A percentile compares a stretch with the other conserved stretches of the same genome.
These are phyloP conservation scores for Agrilus planipennis DNA, from an alignment of 1,140 invertebrate genomes.

Conservation along the genomic window DNA sequence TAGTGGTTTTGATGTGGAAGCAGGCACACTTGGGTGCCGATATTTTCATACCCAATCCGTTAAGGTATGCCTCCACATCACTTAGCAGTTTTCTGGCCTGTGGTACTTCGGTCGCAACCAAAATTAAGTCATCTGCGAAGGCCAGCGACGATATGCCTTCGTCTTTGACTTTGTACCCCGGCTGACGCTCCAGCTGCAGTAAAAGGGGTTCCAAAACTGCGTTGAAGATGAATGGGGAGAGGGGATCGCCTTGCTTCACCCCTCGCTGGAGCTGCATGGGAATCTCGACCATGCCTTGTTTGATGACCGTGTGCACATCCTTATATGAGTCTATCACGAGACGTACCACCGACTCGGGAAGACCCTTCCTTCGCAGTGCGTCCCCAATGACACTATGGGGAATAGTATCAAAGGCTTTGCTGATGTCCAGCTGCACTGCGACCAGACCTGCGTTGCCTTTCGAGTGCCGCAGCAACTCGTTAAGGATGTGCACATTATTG, in stretches of 20 bases:
- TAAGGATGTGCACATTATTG: slow-evolving; percentile 12
- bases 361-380: slow-evolving; percentile 7
- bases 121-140: slow-evolving; percentile 13
- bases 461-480: slow-evolving; percentile 9
- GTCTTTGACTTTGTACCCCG: slow-evolving; percentile 6
- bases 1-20: slow-evolving; percentile 12
- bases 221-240: slow-evolving; percentile 8
- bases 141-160: slow-evolving; percentile 6
- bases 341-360: slow-evolving; percentile 9
- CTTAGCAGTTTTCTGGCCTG: slow-evolving; percentile 8
- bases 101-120: slow-evolving; percentile 7
- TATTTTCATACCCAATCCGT: slow-evolving; percentile 9
- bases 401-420: slow-evolving; percentile 8
- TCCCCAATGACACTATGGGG: slow-evolving; percentile 10
- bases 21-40: slow-evolving; percentile 17
- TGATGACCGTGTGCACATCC: slow-evolving; percentile 8
- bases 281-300: not conserved
- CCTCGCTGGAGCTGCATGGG: slow-evolving; percentile 7
- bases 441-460: slow-evolving; percentile 3
- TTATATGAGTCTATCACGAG: slow-evolving; percentile 7
- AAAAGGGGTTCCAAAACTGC: slow-evolving; percentile 12
- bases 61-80: slow-evolving; percentile 10
- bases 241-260: slow-evolving; percentile 9
- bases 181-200: slow-evolving; percentile 6
- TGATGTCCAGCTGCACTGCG: slow-evolving; percentile 16